A percentile compares a stretch with the other conserved stretches of the same genome.
Conservation (phyloP, 2,797 vertebrate genomes). For the Tangara arthus region DNA sequence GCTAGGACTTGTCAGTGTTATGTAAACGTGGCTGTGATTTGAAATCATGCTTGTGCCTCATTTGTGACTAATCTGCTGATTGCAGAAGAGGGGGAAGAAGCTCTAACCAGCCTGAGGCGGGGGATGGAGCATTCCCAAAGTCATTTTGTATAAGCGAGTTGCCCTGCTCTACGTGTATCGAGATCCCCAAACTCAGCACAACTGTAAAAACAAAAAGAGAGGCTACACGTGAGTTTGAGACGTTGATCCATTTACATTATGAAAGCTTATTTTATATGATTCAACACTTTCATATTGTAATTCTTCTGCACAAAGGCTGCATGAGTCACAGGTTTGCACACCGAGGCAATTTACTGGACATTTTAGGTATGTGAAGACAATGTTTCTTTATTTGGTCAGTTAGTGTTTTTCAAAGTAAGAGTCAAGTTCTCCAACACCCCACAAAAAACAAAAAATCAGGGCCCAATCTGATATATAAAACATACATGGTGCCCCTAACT, state of each 20-base stretch:
- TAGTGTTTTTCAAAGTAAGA: not conserved
- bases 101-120: not conserved
- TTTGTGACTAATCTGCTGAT: not conserved
- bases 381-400: not conserved
- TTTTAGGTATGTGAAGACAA: not conserved
- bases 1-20: conserved; percentile 18
- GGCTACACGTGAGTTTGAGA: not conserved
- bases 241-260: not conserved
- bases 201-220: not conserved
- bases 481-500: not conserved
- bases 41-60: not conserved
- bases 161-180: not conserved
- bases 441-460: not conserved
- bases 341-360: not conserved
- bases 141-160: not conserved
- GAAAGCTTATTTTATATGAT: not conserved
- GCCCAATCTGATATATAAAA: not conserved
- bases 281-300: not conserved
- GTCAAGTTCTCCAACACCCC: not conserved
- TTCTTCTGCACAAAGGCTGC: not conserved
- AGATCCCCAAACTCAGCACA: not conserved
- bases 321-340: not conserved
- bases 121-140: not conserved
- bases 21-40: conserved; percentile 8
- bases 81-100: conserved; percentile 31